These are phyloP conservation scores for Hippoglossus stenolepis DNA, from an alignment of 2,113 vertebrate species.

Conservation along the genomic window DNA sequence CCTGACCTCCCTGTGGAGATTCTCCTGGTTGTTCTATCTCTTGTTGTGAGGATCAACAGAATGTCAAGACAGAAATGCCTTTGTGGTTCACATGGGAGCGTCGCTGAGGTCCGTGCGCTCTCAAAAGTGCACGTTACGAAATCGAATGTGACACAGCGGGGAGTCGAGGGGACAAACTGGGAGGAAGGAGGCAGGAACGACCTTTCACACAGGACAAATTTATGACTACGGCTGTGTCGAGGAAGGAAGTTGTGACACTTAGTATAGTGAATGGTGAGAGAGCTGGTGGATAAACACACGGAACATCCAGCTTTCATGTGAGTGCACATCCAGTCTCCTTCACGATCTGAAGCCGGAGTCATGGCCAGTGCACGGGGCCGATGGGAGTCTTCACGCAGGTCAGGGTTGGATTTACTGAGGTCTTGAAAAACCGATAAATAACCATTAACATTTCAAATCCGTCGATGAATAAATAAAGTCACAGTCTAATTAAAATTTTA, in stretches of 20 bases:
- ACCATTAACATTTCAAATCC: neutral
- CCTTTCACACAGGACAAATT: neutral
- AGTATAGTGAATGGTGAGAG: neutral
- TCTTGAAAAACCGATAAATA: neutral
- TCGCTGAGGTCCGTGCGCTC: slow-evolving; percentile 6
- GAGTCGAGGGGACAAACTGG: neutral
- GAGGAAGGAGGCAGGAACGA: neutral
- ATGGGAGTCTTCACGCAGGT: neutral
- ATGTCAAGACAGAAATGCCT: slow-evolving; percentile 26
- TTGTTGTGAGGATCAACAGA: slow-evolving; percentile 48
- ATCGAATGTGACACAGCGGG: slow-evolving; percentile 38
- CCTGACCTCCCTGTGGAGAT: slow-evolving; percentile 45
- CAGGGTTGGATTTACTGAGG: neutral
- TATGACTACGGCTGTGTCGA: neutral
- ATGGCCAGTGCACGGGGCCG: neutral
- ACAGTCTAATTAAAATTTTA: neutral
- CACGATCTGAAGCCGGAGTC: neutral
- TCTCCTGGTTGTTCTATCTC: slow-evolving; percentile 47
- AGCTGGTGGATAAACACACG: neutral
- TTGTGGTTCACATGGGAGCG: neutral
- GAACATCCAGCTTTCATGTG: no score
- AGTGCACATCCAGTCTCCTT: no score
- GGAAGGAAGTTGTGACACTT: neutral
- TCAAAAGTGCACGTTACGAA: slow-evolving; percentile 11
- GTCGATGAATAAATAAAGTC: neutral